These are phyloP conservation scores for Eulimnadia texana DNA, from an alignment of 1,140 invertebrate genomes.

Conservation along the genomic window DNA sequence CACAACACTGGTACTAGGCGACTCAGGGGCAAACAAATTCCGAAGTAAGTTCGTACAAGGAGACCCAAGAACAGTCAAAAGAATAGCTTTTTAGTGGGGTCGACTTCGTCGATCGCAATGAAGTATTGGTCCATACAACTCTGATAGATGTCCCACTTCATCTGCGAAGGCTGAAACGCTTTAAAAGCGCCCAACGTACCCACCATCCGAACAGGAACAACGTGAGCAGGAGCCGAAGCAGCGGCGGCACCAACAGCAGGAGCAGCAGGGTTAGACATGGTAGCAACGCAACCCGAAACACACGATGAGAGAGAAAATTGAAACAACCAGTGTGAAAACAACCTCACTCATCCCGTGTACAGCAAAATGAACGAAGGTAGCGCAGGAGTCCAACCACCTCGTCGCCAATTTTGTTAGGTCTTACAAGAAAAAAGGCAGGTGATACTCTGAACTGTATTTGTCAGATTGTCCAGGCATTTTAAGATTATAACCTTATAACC, in stretches of 20 bases:
- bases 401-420: background rate
- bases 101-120: background rate
- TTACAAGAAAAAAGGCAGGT: no score
- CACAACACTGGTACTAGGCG: background rate
- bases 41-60: background rate
- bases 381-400: background rate
- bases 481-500: no score
- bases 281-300: background rate
- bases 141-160: conserved; percentile 1
- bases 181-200: background rate
- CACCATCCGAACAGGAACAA: background rate
- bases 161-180: background rate
- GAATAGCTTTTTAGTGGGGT: background rate
- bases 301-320: background rate
- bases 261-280: background rate
- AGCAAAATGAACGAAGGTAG: no score
- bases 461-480: no score
- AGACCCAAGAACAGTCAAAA: background rate
- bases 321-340: background rate
- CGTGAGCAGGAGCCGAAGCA: no score
- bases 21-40: background rate
- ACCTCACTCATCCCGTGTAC: background rate
- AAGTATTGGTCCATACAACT: conserved; percentile 2
- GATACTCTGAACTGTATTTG: no score
- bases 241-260: background rate